phyloP scores from a whole-genome alignment of 2,888 invertebrate genomes.

The Frankliniella fusca region DNA sequence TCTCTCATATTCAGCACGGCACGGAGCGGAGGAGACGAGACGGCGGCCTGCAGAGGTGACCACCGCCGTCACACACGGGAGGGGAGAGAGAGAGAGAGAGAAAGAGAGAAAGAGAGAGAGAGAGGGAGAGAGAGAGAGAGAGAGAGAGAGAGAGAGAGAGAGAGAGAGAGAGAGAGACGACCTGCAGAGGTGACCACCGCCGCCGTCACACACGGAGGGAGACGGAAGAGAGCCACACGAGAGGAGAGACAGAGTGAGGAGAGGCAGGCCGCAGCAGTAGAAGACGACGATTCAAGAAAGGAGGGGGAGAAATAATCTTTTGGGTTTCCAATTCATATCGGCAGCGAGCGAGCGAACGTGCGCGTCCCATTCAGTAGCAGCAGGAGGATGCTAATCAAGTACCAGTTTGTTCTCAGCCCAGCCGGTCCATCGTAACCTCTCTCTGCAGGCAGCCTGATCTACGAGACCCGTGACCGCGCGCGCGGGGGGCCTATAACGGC shows the following conservation, averaged over 20 bases:
- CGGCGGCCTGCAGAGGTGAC: neutral
- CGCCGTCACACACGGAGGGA: neutral
- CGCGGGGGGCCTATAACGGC: too few species aligned
- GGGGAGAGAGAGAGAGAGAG: neutral
- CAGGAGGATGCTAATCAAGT: neutral
- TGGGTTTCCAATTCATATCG: constrained; percentile 3
- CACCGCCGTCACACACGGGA: neutral
- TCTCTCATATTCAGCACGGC: neutral
- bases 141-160: neutral
- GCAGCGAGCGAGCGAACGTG: neutral
- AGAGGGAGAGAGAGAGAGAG: neutral
- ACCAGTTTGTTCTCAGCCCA: neutral
- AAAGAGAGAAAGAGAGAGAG: neutral
- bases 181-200: neutral
- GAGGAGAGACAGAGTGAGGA: neutral
- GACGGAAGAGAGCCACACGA: neutral
- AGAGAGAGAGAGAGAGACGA: too few species aligned
- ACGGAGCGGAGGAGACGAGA: neutral
- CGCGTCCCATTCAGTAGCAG: neutral
- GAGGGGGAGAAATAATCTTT: neutral
- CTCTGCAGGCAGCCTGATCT: too few species aligned
- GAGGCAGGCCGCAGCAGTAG: neutral
- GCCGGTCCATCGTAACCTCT: neutral
- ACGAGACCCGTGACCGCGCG: too few species aligned
- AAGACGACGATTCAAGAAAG: neutral